Base-by-base conservation (phyloP, 30 jellyfish, hydroid and myxozoan species). In the Chrysaora quinquecirrha region DNA sequence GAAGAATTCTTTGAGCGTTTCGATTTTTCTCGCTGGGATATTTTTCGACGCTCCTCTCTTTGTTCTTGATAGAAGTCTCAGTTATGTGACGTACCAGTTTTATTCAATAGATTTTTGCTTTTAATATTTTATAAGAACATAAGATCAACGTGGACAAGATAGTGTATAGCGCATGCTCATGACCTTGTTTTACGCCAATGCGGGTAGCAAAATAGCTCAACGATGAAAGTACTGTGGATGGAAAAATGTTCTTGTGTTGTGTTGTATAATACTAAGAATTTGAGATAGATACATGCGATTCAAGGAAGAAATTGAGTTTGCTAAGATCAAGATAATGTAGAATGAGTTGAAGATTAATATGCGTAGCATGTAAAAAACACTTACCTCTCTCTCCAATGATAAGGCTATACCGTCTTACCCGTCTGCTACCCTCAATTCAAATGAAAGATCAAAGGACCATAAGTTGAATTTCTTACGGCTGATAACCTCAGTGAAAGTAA, bases 391-490 rank as follows among this genome's bases (percentile, higher is more conserved):
- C 33, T 48, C 28, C 23, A 48, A n/a, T 63, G 66, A 32, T 60
- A 20, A 49, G 82, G 61, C 89, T 31, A 61, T 19, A 68, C 29
- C 92, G 85, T 82, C 82, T 65, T 74, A 58, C 73, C 85, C 35
- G 32, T 82, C 58, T 66, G 64, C 64, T 48, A 14, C 73, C 48
- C 60, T 75, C 78, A 48, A 67, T 56, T 74, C 38, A 56, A 82
- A 58, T 82, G 92, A 31, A 56, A 12, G 79, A 69, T 82, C 85
- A 69, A 82, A 50, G 69, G 80, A 33, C 80, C 75, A 71, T 31
- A 35, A 19, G 82, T 67, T 34, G 27, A 54, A 68, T 61, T 75
- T 67, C 80, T 56, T 82, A 82, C 92, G 77, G 68, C 85, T 69
- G 85, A 69, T 71, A 73, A 69, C 78, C 54, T 67, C 60, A 64